These are phyloP conservation scores for Hippocampus mohnikei DNA, from an alignment of 2,113 vertebrate genomes.

Conservation along the genomic window DNA sequence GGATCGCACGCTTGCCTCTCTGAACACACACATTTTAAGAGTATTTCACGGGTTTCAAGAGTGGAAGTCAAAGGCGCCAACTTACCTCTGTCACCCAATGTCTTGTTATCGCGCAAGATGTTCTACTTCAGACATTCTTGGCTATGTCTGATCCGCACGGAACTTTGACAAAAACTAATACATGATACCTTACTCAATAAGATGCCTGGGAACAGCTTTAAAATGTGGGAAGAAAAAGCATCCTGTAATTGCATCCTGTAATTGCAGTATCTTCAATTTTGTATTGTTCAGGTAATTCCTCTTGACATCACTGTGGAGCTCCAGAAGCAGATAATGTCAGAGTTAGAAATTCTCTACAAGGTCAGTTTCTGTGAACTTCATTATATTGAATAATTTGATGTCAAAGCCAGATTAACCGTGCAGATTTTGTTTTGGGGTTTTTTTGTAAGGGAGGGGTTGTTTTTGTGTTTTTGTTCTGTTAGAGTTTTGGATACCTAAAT, in stretches of 20 bases:
- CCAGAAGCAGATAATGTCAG: slow-evolving; percentile 98
- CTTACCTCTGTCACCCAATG: too few species aligned
- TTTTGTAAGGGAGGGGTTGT: too few species aligned
- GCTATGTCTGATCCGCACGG: background rate
- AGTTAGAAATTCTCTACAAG: slow-evolving; percentile 98
- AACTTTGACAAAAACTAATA: background rate
- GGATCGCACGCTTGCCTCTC: too few species aligned
- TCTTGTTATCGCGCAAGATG: too few species aligned
- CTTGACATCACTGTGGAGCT: slow-evolving; percentile 95
- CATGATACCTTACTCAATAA: background rate
- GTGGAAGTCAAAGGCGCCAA: too few species aligned
- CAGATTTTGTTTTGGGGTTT: too few species aligned
- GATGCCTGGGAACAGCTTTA: background rate
- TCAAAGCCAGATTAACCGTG: background rate
- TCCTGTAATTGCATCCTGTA: background rate
- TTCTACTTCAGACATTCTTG: too few species aligned
- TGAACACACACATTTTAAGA: too few species aligned
- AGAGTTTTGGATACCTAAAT: too few species aligned
- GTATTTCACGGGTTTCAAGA: too few species aligned
- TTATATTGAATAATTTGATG: background rate
- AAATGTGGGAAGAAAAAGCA: background rate
- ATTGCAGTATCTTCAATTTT: background rate
- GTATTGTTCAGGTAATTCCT: slow-evolving; percentile 82
- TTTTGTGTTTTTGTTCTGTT: too few species aligned
- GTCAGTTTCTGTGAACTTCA: slow-evolving; percentile 56